Percentiles rank a stretch among this genome's conserved stretches.
Evolutionary conservation across 2,888 invertebrate species (phyloP).

Genomic region (Orchesella flavescens): DNA sequence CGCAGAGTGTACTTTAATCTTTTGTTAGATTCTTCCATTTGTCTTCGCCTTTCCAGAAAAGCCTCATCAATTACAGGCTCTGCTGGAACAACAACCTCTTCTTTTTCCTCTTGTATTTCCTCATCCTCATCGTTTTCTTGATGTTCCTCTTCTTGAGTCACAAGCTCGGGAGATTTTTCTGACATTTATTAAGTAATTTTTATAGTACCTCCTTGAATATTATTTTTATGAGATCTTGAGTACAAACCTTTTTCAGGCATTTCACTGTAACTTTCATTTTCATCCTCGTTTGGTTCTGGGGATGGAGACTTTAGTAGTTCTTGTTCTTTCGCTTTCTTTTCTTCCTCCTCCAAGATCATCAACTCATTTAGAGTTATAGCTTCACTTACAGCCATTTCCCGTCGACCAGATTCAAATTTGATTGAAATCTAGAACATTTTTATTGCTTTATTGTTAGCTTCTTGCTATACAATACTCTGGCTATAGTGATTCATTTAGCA

Average conservation of each 20-base stretch:
- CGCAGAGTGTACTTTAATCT: constrained; percentile 65
- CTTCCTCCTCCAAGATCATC: constrained; percentile 41
- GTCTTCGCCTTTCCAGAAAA: neutral
- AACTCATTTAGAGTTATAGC: constrained; percentile 54
- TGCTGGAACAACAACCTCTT: neutral
- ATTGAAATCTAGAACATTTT: constrained; percentile 64
- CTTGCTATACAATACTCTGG: neutral
- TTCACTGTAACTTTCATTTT: constrained; percentile 12
- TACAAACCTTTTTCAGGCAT: neutral
- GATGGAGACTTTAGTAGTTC: constrained; percentile 3
- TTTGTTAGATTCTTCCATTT: constrained; percentile 64
- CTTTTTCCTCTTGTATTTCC: constrained; percentile 10
- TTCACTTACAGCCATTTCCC: constrained; percentile 69
- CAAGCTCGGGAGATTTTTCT: constrained; percentile 4
- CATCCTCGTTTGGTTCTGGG: constrained; percentile 9
- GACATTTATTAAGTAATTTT: neutral
- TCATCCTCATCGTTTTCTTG: neutral
- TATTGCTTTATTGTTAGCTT: too few relatives aligned
- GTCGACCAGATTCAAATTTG: constrained; percentile 66
- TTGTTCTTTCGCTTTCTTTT: constrained; percentile 11
- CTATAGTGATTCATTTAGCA: too few relatives aligned
- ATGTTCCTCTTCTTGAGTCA: neutral
- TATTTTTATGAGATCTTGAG: neutral
- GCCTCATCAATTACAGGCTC: constrained; percentile 4
- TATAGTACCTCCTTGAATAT: too few relatives aligned